These are phyloP conservation scores for Eudorcas thomsonii DNA, from an alignment of 2,113 vertebrate species.

Conservation along the genomic window DNA sequence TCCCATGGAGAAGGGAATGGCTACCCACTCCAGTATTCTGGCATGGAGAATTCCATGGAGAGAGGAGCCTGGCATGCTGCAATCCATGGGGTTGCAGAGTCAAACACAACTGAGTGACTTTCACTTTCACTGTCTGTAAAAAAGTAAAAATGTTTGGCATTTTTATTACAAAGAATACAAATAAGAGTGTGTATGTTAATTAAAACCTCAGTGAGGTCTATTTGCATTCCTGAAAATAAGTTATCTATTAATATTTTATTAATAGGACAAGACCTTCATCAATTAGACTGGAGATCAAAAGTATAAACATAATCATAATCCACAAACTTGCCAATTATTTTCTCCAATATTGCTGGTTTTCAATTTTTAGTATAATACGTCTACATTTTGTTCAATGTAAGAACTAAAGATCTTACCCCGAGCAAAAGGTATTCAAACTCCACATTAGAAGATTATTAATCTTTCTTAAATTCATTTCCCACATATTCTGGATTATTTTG, in stretches of 20 bases:
- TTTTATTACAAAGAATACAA: not conserved
- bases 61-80: not conserved
- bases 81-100: not conserved
- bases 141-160: not conserved
- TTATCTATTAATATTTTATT: not conserved
- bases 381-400: not conserved
- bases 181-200: not conserved
- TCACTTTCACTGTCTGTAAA: not conserved
- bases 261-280: not conserved
- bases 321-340: not conserved
- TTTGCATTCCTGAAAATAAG: conserved; percentile 10
- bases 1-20: not conserved
- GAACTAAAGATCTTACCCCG: not conserved
- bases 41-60: not conserved
- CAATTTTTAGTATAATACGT: not conserved
- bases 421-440: not conserved
- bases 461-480: conserved; percentile 44
- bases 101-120: not conserved
- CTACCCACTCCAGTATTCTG: not conserved
- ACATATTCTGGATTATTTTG: conserved; percentile 63
- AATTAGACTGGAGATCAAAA: not conserved
- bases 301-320: not conserved
- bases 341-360: not conserved
- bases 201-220: not conserved
- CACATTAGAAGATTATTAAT: not conserved